These are phyloP conservation scores for Todus mexicanus DNA, from an alignment of 2,797 vertebrate species.

Conservation along the genomic window DNA sequence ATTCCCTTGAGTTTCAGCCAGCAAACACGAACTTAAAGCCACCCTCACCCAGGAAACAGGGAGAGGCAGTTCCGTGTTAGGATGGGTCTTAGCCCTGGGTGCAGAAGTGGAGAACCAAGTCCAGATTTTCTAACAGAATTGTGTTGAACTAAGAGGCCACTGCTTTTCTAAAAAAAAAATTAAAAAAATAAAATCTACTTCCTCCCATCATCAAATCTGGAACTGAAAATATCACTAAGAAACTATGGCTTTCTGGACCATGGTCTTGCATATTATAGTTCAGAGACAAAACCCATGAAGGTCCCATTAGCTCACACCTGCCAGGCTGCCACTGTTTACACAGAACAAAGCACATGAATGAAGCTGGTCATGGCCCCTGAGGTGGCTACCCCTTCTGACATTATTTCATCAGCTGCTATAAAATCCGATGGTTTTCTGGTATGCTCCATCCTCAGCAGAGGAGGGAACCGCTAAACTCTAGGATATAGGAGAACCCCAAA, in stretches of 20 bases:
- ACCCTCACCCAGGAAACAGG: fast-evolving
- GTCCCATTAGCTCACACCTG: not conserved
- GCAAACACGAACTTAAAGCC: not conserved
- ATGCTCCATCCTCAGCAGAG: not conserved
- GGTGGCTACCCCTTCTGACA: not conserved
- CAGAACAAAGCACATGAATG: not conserved
- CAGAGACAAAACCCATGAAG: not conserved
- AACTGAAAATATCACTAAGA: not conserved
- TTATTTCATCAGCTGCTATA: not conserved
- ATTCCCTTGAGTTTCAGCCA: not conserved
- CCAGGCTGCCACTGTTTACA: not conserved
- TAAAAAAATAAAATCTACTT: not conserved
- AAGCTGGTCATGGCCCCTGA: not conserved
- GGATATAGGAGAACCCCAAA: not conserved
- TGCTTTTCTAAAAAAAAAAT: not conserved
- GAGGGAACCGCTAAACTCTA: not conserved
- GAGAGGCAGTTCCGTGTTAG: not conserved
- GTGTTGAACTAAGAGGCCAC: not conserved
- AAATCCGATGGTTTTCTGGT: not conserved
- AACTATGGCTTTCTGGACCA: not conserved
- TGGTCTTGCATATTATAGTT: not conserved
- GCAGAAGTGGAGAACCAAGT: not conserved
- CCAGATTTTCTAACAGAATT: not conserved
- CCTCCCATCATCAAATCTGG: not conserved
- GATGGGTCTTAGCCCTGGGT: not conserved